Percentiles rank a stretch among this genome's conserved stretches.
Conservation (phyloP, 1,140 invertebrate species). For the Drosophila bifasciata region DNA sequence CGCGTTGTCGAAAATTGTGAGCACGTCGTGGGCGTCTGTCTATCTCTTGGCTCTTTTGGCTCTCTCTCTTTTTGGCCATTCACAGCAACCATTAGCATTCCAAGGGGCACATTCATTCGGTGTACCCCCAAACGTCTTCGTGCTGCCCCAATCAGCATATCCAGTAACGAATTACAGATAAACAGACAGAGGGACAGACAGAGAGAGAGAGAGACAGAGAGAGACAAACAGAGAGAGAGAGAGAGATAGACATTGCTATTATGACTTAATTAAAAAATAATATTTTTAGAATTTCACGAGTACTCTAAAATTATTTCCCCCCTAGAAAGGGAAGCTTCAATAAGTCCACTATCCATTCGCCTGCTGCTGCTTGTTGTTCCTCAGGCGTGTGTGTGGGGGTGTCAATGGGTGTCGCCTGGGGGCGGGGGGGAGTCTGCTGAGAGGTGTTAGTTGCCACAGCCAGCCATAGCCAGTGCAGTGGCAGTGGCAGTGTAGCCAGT, state of each 20-base stretch:
- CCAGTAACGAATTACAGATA: slow-evolving; percentile 22
- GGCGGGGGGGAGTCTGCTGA: too few relatives aligned
- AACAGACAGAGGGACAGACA: too few relatives aligned
- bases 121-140: background rate
- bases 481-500: slow-evolving; percentile 24
- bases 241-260: slow-evolving; percentile 48
- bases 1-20: slow-evolving; percentile 44
- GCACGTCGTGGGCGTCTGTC: slow-evolving; percentile 31
- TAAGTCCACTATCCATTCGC: too few relatives aligned
- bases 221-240: slow-evolving; percentile 1
- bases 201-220: slow-evolving; percentile 3
- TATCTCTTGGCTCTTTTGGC: too few relatives aligned
- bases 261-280: slow-evolving; percentile 72
- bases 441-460: too few relatives aligned
- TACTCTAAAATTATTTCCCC: too few relatives aligned
- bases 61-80: background rate
- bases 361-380: too few relatives aligned
- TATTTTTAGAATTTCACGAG: slow-evolving; percentile 47
- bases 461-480: too few relatives aligned
- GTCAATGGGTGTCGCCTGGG: too few relatives aligned
- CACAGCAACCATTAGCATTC: slow-evolving; percentile 55
- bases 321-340: background rate
- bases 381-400: too few relatives aligned
- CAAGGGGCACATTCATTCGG: slow-evolving; percentile 4
- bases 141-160: slow-evolving; percentile 20